phyloP scores from a whole-genome alignment of 2,797 vertebrate species.

The Myotis myotis region DNA sequence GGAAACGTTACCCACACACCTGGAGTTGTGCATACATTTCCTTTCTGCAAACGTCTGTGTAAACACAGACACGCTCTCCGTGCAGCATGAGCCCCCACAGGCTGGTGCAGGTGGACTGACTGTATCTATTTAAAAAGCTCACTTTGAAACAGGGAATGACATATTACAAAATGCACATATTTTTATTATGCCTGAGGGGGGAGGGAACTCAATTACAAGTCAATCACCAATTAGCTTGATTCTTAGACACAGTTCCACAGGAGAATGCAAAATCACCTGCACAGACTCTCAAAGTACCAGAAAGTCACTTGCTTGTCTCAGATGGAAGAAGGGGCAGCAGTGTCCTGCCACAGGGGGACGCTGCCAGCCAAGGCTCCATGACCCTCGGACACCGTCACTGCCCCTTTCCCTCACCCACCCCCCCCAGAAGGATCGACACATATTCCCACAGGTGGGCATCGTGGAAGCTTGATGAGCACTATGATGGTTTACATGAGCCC shows the following conservation, averaged over 20 bases:
- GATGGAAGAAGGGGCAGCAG: not conserved
- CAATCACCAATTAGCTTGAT: not conserved
- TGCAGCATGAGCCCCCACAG: not conserved
- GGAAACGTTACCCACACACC: not conserved
- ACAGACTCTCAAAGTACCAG: not conserved
- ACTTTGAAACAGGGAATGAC: not conserved
- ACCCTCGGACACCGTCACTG: not conserved
- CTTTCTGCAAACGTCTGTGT: not conserved
- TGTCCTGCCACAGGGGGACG: not conserved
- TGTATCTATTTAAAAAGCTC: not conserved
- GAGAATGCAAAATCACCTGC: not conserved
- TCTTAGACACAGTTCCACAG: not conserved
- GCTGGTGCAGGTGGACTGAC: too few species aligned
- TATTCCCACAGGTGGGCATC: too few species aligned
- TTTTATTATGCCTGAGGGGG: not conserved
- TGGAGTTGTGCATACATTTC: not conserved
- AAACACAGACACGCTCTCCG: not conserved
- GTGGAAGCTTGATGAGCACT: not conserved
- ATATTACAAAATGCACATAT: not conserved
- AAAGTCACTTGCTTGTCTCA: accelerated
- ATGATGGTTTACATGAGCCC: not conserved
- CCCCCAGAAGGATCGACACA: not conserved
- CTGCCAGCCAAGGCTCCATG: not conserved
- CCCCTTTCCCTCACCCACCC: not conserved
- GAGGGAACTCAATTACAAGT: not conserved